phyloP scores from a whole-genome alignment of 1,140 invertebrate species.

The Pseudomyrmex concolor region DNA sequence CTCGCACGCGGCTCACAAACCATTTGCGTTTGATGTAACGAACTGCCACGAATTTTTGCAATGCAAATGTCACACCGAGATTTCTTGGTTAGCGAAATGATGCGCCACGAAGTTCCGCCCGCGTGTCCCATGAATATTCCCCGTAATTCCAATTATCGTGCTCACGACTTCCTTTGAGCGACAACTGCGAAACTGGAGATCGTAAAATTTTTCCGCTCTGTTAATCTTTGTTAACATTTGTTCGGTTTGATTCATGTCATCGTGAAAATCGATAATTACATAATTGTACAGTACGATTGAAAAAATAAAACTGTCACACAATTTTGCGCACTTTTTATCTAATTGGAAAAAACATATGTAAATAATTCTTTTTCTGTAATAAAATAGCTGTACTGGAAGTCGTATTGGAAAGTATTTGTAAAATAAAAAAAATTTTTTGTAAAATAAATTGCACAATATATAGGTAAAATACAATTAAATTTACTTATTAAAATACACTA shows the following conservation, averaged over 20 bases:
- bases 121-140: constrained; percentile 30
- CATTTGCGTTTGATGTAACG: constrained; percentile 44
- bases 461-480: not conserved
- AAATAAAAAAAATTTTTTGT: not conserved
- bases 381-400: not conserved
- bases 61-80: constrained; percentile 40
- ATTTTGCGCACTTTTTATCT: not conserved
- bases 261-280: constrained; percentile 20
- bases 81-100: constrained; percentile 43
- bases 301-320: not conserved
- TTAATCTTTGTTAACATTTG: constrained; percentile 16
- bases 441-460: not conserved
- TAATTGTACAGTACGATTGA: not conserved
- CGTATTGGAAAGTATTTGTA: not conserved
- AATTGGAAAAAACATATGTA: not conserved
- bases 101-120: not conserved
- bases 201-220: constrained; percentile 34
- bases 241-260: constrained; percentile 15
- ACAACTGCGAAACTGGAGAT: not conserved
- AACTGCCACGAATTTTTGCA: constrained; percentile 50
- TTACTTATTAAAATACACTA: constrained; percentile 6
- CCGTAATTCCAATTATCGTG: constrained; percentile 40
- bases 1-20: constrained; percentile 1
- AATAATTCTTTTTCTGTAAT: not conserved
- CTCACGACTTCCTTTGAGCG: constrained; percentile 6